A percentile compares a stretch with the other conserved stretches of the same genome.
These are phyloP conservation scores for Cydia amplana DNA, from an alignment of 1,140 invertebrate species.

Conservation along the genomic window DNA sequence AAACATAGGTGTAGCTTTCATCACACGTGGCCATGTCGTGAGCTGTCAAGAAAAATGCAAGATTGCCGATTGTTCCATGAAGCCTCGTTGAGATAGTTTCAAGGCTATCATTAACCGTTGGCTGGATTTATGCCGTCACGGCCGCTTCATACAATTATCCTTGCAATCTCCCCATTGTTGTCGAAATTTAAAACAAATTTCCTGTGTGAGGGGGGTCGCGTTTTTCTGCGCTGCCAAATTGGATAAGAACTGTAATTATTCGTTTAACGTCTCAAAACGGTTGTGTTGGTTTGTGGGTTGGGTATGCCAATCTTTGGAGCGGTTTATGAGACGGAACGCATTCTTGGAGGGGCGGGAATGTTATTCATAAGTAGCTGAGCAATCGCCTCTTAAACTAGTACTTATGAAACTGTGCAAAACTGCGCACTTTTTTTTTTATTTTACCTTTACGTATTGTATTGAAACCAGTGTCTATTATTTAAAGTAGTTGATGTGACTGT, in stretches of 20 bases:
- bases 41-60: not conserved
- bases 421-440: too few species aligned
- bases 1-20: too few species aligned
- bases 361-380: not conserved
- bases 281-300: conserved; percentile 54
- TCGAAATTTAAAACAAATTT: conserved; percentile 79
- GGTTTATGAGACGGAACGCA: conserved; percentile 62
- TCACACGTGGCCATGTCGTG: not conserved
- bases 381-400: conserved; percentile 17
- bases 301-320: conserved; percentile 49
- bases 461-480: too few species aligned
- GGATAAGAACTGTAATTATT: conserved; percentile 77
- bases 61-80: conserved; percentile 44
- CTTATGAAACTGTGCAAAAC: not conserved
- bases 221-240: conserved; percentile 75
- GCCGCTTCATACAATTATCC: conserved; percentile 71
- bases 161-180: conserved; percentile 75
- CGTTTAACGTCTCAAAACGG: conserved; percentile 61
- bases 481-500: too few species aligned
- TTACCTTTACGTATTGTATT: too few species aligned
- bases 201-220: conserved; percentile 71
- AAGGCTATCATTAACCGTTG: conserved; percentile 63
- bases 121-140: conserved; percentile 69
- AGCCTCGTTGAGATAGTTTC: conserved; percentile 57
- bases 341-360: conserved; percentile 32